A percentile compares a stretch with the other conserved stretches of the same genome.
Conservation (phyloP, 2,797 vertebrate genomes). For the Scomberomorus guttatus region DNA sequence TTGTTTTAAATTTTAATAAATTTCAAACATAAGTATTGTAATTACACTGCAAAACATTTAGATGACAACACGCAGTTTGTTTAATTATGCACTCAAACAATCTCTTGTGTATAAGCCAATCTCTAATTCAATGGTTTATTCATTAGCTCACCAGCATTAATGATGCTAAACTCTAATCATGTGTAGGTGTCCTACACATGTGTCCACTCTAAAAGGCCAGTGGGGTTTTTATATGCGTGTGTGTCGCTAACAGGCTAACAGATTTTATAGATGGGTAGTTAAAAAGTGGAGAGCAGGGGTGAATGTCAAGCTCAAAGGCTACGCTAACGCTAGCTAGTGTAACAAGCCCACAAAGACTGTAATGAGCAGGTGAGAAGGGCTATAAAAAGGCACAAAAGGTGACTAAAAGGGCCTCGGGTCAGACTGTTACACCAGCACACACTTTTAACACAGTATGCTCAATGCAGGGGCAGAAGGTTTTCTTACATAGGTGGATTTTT, state of each 20-base stretch:
- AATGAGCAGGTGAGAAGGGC: slow-evolving; percentile 79
- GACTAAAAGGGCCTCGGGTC: slow-evolving; percentile 55
- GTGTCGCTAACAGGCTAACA: slow-evolving; percentile 47
- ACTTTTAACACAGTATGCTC: slow-evolving; percentile 17
- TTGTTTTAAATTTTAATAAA: not conserved
- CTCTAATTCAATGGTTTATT: slow-evolving; percentile 28
- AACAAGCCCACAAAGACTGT: slow-evolving; percentile 71
- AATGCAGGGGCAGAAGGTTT: slow-evolving; percentile 15
- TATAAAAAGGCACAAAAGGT: slow-evolving; percentile 68
- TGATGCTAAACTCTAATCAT: slow-evolving; percentile 40
- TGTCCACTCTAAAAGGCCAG: slow-evolving; percentile 35
- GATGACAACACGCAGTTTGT: not conserved
- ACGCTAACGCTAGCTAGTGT: slow-evolving; percentile 57
- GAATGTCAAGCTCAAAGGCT: slow-evolving; percentile 67
- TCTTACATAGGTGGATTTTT: not conserved
- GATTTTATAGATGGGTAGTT: slow-evolving; percentile 64
- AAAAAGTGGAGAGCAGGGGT: slow-evolving; percentile 45
- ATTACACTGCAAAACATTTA: slow-evolving; percentile 9
- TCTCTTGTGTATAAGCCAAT: slow-evolving; percentile 1
- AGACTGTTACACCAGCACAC: slow-evolving; percentile 32
- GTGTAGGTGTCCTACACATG: not conserved
- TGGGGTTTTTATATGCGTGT: slow-evolving; percentile 26
- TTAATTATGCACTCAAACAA: slow-evolving; percentile 15
- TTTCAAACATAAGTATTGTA: slow-evolving; percentile 7
- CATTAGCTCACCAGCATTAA: slow-evolving; percentile 41